These are phyloP conservation scores for Leptinotarsa texana DNA, from an alignment of 1,140 invertebrate genomes.

Conservation along the genomic window DNA sequence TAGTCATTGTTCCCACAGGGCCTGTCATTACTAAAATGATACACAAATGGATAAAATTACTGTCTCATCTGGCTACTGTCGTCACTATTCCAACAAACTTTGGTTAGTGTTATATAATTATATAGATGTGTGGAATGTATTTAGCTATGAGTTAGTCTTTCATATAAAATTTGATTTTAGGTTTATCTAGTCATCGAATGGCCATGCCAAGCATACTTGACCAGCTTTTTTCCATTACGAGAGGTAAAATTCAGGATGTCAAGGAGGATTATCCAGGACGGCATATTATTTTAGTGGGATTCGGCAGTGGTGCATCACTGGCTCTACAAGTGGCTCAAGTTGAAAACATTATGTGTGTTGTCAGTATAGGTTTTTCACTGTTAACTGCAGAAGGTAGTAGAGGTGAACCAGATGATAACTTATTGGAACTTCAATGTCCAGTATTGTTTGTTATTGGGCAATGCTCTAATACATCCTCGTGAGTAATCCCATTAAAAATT, in stretches of 20 bases:
- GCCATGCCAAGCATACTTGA: constrained; percentile 66
- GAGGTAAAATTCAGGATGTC: constrained; percentile 73
- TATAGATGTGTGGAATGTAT: not conserved
- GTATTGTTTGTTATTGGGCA: constrained; percentile 83
- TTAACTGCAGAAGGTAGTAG: constrained; percentile 72
- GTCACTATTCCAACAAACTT: constrained; percentile 65
- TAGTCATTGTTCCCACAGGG: constrained; percentile 70
- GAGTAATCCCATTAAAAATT: constrained; percentile 34
- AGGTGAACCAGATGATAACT: constrained; percentile 77
- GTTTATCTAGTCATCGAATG: constrained; percentile 56
- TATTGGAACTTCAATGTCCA: constrained; percentile 75
- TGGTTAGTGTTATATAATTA: constrained; percentile 40
- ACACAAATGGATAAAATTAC: constrained; percentile 71
- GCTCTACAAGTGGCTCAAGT: constrained; percentile 70
- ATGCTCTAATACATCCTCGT: constrained; percentile 62
- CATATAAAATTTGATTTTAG: constrained; percentile 39
- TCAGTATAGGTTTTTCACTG: constrained; percentile 82
- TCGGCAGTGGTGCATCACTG: constrained; percentile 74
- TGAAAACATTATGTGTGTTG: constrained; percentile 72
- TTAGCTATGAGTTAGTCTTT: not conserved
- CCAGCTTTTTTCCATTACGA: constrained; percentile 69
- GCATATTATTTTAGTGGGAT: constrained; percentile 77
- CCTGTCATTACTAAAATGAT: constrained; percentile 63
- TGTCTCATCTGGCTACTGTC: constrained; percentile 71
- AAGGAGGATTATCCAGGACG: constrained; percentile 69